Base-by-base conservation (phyloP, 2,113 vertebrate species). In the Centropus unirufus region DNA sequence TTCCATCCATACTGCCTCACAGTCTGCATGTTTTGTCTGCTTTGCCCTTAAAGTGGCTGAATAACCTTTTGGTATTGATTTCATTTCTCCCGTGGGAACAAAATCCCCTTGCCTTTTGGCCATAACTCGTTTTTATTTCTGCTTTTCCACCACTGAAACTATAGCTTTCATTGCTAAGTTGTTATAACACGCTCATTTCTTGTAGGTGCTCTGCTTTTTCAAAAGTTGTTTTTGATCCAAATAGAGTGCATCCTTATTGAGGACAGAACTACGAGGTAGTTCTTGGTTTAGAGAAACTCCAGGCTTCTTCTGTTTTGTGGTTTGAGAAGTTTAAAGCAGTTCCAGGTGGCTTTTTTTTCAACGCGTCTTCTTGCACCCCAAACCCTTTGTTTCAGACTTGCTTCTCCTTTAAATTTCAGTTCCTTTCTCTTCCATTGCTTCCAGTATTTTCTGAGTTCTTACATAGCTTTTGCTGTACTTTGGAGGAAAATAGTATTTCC, bases 71-170 rank as follows among this genome's bases (percentile, higher is more conserved):
- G 52, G 34, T 82, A 82, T 57, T 76, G 85, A 82, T 85, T 95
- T 69, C 24, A 72, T 87, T 94, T 94, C 34, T 49, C 83, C 44
- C 68, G 12, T 70, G 92, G 69, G 46, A 59, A 81, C 64, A 59
- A 91, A 94, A 89, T 73, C 73, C 68, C n/a, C 61, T 90, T 90
- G 76, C 18, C 52, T 96, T 90, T 91, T 87, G 83, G 86, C 92
- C 82, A 6, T n/a, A 9, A 19, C 94, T 23, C 59, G 16, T 87
- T 87, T 90, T 64, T 61, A 24, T 93, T 94, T 87, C 80, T 84
- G 49, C 73, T 91, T 82, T 90, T 73, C 69, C 69, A 52, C 57
- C 77, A 46, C 77, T 75, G 61, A 54, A 84, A 20, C 20, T 36
- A 70, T 14, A 72, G 57, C 61, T 91, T 61, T 61, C 52, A 2